These are phyloP conservation scores for Sitobion miscanthi DNA, from an alignment of 1,140 invertebrate genomes.

Conservation along the genomic window DNA sequence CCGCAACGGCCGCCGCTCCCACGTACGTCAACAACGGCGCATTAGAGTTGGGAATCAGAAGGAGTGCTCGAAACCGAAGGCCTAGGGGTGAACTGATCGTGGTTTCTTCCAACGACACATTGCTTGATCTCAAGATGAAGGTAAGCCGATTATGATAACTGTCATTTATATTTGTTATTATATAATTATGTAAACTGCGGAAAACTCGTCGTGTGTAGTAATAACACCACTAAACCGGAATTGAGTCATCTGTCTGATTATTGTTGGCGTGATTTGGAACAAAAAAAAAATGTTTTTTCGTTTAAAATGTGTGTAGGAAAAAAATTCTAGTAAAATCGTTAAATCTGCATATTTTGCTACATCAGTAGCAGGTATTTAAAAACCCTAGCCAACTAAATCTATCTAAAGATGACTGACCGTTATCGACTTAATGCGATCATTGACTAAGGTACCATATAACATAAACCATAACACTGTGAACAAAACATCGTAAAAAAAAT, in stretches of 20 bases:
- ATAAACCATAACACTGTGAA: not conserved
- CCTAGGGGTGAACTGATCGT: conserved; percentile 44
- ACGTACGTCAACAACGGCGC: not conserved
- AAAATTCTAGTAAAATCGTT: not conserved
- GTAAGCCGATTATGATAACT: not conserved
- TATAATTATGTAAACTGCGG: not conserved
- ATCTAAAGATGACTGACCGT: not conserved
- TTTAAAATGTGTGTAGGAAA: not conserved
- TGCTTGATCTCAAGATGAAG: conserved; percentile 51
- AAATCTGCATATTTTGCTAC: not conserved
- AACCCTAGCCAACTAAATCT: not conserved
- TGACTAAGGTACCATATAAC: not conserved
- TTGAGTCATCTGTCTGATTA: not conserved
- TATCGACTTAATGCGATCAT: not conserved
- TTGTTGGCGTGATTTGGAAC: not conserved
- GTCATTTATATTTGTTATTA: not conserved
- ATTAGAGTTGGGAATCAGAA: conserved; percentile 24
- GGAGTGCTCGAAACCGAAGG: conserved; percentile 42
- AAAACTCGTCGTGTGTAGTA: not conserved
- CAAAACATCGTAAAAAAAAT: too few relatives aligned
- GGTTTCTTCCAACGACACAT: conserved; percentile 37
- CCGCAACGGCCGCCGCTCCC: not conserved
- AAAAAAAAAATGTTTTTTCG: not conserved
- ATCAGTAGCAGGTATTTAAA: not conserved
- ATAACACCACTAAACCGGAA: not conserved